Evolutionary conservation across 1,140 invertebrate genomes (phyloP).

Genomic region (Helicoverpa armigera): DNA sequence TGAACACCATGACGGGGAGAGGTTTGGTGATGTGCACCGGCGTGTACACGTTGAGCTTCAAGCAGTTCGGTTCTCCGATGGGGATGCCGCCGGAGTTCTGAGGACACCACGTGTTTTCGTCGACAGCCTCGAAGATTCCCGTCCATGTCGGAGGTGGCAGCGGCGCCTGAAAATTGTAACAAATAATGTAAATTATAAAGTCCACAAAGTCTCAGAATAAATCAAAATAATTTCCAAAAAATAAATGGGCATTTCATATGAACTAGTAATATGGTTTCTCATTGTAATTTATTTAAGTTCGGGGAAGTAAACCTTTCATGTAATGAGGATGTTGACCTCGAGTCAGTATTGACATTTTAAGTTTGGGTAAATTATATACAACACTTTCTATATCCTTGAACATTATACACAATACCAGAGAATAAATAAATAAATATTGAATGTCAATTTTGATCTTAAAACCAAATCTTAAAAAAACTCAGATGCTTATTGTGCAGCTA

Average conservation of each 20-base stretch:
- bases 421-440: conserved; percentile 12
- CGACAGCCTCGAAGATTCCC: conserved; percentile 82
- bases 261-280: no score
- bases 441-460: no score
- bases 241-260: neutral
- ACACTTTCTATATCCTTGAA: no score
- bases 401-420: neutral
- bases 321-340: no score
- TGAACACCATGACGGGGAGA: conserved; percentile 89
- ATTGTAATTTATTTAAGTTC: no score
- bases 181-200: conserved; percentile 31
- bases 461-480: no score
- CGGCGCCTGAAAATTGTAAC: conserved; percentile 80
- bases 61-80: conserved; percentile 91
- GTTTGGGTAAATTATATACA: no score
- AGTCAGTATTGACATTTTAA: no score
- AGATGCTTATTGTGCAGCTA: neutral
- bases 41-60: conserved; percentile 94
- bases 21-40: conserved; percentile 78
- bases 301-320: no score
- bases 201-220: conserved; percentile 9
- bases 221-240: conserved; percentile 17
- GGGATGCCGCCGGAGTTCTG: conserved; percentile 67
- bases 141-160: conserved; percentile 83
- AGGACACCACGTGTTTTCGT: conserved; percentile 77